Base-by-base conservation (phyloP, 2,797 vertebrate species). In the Pyrocephalus nanus region DNA sequence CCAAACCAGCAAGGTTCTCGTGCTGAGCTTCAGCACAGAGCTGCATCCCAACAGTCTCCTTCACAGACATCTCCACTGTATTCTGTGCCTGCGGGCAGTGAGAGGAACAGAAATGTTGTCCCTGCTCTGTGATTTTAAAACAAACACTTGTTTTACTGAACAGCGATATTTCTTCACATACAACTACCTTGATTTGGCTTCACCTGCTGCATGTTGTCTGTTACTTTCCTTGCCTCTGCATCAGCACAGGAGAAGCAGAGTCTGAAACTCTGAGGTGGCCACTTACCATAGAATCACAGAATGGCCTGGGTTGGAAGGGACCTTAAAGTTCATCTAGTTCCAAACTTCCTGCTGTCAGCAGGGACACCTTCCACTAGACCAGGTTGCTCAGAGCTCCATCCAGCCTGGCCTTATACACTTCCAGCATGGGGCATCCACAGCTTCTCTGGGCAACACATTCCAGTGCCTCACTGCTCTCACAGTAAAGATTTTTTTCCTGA, bases 11-110 rank as follows among this genome's bases (percentile, higher is more conserved):
- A 55, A 82, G 36, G 66, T n/a, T 17, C 34, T 65, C 0, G 0
- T 0, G 1, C 32, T 64, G 45, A 83, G 40, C n/a, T 73, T 40
- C 38, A 62, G 30, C 48, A 34, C 57, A 38, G 54, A 73, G 17
- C 23, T 64, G 45, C 36, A 32, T 6, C 16, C 36, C 86, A 80
- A 73, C 53, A 71, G 57, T 11, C 18, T 65, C 36, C 71, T 32
- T 55, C 64, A 61, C 13, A n/a, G 32, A 9, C 15, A 14, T 30
- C 47, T 81, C 65, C 34, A 34, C 38, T 0, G 0, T 3, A 4
- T 10, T 60, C 53, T 48, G 18, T 51, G 57, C n/a, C 67, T 64
- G 43, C 1, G 0, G 42, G 23, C 74, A 11, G 60, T 14, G 15
- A 75, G 45, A 85, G 51, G 29, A 91, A 43, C 12, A 86, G 60